Evolutionary conservation across 92 coral and sea anemone species (phyloP).

Genomic region (Epizoanthus fatuus): DNA sequence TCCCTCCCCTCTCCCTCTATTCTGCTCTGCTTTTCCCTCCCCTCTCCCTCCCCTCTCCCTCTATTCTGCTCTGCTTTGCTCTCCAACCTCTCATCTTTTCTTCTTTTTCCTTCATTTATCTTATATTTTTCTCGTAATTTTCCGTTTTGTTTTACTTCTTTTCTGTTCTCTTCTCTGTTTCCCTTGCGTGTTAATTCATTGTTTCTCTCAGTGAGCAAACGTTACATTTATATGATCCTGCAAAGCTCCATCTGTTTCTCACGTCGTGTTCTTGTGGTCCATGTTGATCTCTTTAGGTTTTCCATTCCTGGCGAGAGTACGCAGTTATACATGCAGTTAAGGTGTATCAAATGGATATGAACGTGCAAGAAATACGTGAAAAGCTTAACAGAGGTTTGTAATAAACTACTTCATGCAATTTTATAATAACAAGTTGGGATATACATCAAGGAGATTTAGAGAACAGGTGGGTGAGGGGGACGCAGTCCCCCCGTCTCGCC

Average conservation of each 20-base stretch:
- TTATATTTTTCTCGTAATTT: background rate
- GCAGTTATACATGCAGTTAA: conserved; percentile 71
- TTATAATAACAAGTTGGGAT: too few relatives aligned
- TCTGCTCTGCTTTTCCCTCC: background rate
- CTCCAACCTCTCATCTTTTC: background rate
- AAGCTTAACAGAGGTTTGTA: conserved; percentile 71
- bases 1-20: background rate
- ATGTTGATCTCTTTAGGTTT: conserved; percentile 47
- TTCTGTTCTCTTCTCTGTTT: too few relatives aligned
- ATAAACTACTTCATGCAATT: too few relatives aligned
- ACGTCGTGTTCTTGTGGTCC: background rate
- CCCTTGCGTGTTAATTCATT: too few relatives aligned
- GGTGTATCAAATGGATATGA: conserved; percentile 56
- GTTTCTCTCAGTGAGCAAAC: too few relatives aligned
- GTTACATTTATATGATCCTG: background rate
- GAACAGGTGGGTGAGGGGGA: too few relatives aligned
- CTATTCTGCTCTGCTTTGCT: too few relatives aligned
- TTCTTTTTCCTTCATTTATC: too few relatives aligned
- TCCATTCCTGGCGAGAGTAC: conserved; percentile 74
- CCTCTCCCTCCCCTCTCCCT: too few relatives aligned
- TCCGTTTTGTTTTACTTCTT: too few relatives aligned
- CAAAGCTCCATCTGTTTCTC: background rate
- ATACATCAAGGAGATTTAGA: too few relatives aligned
- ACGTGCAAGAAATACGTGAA: conserved; percentile 60
- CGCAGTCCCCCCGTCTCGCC: too few relatives aligned